Base-by-base conservation (phyloP, 2,797 vertebrate genomes). In the Premnoplex brunnescens region DNA sequence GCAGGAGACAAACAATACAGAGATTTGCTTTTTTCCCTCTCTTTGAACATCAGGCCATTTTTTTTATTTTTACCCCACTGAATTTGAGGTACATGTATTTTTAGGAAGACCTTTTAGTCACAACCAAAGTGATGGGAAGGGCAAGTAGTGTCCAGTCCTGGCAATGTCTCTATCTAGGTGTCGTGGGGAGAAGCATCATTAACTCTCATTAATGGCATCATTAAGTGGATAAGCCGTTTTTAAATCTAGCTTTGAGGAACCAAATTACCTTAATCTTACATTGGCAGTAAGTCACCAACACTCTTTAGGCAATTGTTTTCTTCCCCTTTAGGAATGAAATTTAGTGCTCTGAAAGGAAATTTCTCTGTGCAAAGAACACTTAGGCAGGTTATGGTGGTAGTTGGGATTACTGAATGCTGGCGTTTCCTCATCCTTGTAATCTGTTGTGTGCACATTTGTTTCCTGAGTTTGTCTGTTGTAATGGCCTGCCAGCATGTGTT, bases 181-280 rank as follows among this genome's bases (percentile, higher is more conserved):
- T 20, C 46, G 32, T 73, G 21, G 52, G 55, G 68, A 81, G 64
- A 89, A 91, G 68, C 16, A 8, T 60, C 0, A 0, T 72, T 84
- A 80, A 60, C 28, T 62, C 27, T 78, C 58, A 36, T 78, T 88
- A 88, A 75, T 0, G 2, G 13, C 73, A 66, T 91, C 62, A 81
- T 80, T 93, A 85, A 93, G 68, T 88, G 72, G 46, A 56, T 78
- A 92, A 92, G 7, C 43, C 60, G 48, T 85, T 41, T 87, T 93
- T 78, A 88, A 93, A 48, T 71, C 58, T 80, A 36, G 30, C 72
- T 91, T 83, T 80, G 41, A 89, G 72, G 41, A 89, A 56, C 49
- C 32, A 64, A 51, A 77, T 73, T 91, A 13, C 67, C 77, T 88
- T 86, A 64, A 62, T 81, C n/a, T 81, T 71, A 8, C 49, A 58